phyloP scores from a whole-genome alignment of 2,113 vertebrate species.

The Meriones unguiculatus region DNA sequence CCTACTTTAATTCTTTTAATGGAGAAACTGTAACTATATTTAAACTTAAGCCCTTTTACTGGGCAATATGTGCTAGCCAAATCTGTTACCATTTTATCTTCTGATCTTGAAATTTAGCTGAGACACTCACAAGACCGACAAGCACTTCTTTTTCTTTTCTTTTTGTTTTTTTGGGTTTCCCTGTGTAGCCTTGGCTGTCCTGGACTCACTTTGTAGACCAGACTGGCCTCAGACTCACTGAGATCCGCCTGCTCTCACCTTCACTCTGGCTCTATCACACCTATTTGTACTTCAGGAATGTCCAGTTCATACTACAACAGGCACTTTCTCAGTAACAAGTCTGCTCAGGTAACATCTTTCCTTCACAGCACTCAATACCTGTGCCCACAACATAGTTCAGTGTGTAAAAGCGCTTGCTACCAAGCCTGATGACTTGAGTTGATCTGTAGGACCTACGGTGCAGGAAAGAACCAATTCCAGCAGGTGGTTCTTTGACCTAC shows the following conservation, averaged over 20 bases:
- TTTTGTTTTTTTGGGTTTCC: background rate
- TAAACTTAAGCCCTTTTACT: constrained; percentile 24
- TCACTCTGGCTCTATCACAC: background rate
- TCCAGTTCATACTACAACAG: background rate
- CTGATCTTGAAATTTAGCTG: background rate
- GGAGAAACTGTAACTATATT: background rate
- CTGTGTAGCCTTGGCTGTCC: no score
- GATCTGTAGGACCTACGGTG: background rate
- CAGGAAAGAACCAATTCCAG: background rate
- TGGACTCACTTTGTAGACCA: no score
- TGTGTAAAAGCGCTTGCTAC: background rate
- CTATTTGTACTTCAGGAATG: background rate
- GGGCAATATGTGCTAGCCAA: background rate
- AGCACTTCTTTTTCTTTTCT: background rate
- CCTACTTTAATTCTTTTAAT: background rate
- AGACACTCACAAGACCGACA: background rate
- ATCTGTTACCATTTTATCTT: background rate
- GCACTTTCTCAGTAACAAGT: background rate
- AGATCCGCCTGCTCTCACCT: background rate
- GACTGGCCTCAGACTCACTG: no score
- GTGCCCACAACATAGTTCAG: background rate
- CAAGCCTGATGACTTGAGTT: background rate
- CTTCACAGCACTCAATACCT: background rate
- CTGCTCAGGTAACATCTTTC: background rate
- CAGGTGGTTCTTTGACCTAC: background rate